Evolutionary conservation across 37 sponge, comb jelly and placozoan genomes (phyloP).

Genomic region (Ephydatia muelleri): DNA sequence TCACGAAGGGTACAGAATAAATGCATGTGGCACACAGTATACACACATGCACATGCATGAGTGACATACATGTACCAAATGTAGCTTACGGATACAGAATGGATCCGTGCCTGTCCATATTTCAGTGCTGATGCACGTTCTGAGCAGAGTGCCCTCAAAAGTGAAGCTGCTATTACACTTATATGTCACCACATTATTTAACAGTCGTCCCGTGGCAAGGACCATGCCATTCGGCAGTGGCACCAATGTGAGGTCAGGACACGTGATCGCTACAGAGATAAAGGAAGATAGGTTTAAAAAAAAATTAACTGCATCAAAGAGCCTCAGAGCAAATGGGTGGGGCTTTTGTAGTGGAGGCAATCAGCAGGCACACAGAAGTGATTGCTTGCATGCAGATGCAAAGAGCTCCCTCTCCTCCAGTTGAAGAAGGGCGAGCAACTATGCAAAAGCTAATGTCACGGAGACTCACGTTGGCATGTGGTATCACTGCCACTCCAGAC

Average conservation of each 20-base stretch:
- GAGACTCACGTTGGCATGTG: conserved; percentile 27
- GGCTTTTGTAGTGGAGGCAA: no score
- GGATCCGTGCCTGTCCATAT: conserved; percentile 32
- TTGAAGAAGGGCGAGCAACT: no score
- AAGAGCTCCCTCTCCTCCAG: no score
- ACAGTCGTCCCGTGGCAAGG: not conserved
- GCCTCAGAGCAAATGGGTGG: no score
- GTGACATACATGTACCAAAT: not conserved
- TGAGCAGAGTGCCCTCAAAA: conserved; percentile 15
- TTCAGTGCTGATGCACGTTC: conserved; percentile 10
- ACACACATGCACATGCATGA: not conserved
- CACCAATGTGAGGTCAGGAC: not conserved
- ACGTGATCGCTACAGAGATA: not conserved
- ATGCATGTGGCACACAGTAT: no score
- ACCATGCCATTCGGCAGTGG: conserved; percentile 26
- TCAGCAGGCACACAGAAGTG: no score
- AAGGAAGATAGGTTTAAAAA: not conserved
- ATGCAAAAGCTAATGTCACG: no score
- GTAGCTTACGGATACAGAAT: conserved; percentile 33
- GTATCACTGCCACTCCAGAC: conserved; percentile 27
- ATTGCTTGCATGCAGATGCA: no score
- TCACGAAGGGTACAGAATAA: no score
- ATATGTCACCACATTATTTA: conserved; percentile 1
- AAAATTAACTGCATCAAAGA: not conserved
- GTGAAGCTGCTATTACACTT: conserved; percentile 31